Conservation (phyloP, 2,113 vertebrate genomes). For the Sphyrna mokarran region DNA sequence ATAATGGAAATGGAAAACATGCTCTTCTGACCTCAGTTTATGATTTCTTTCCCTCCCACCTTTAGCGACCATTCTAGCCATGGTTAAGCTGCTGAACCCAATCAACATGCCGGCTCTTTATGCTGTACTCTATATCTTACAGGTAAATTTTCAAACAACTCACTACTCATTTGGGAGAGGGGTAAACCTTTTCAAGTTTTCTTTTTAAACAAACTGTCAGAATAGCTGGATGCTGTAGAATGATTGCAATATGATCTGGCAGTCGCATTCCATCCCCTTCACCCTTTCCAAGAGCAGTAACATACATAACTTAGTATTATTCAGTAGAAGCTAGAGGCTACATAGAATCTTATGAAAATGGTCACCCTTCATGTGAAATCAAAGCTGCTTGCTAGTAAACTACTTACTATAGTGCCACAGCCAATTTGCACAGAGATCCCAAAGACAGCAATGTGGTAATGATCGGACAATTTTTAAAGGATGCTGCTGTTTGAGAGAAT, state of each 20-base stretch:
- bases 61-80: constrained; percentile 58
- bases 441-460: background rate
- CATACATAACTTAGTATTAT: background rate
- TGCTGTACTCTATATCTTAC: constrained; percentile 58
- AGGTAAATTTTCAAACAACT: constrained; percentile 51
- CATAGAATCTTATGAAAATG: background rate
- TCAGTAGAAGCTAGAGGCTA: background rate
- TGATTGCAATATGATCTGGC: background rate
- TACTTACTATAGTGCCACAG: background rate
- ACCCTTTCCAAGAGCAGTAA: too few relatives aligned
- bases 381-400: background rate
- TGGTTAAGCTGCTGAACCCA: constrained; percentile 52
- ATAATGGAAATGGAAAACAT: background rate
- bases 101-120: constrained; percentile 48
- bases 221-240: background rate
- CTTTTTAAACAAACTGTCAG: background rate
- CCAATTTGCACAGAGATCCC: too few relatives aligned
- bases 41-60: constrained; percentile 20
- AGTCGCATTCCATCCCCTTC: background rate
- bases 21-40: background rate
- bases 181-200: background rate
- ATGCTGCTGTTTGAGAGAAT: background rate
- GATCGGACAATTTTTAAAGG: background rate
- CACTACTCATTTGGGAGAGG: background rate
- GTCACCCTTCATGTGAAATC: background rate